phyloP scores from a whole-genome alignment of 2,113 vertebrate species.

The Poeciliopsis turrubarensis region DNA sequence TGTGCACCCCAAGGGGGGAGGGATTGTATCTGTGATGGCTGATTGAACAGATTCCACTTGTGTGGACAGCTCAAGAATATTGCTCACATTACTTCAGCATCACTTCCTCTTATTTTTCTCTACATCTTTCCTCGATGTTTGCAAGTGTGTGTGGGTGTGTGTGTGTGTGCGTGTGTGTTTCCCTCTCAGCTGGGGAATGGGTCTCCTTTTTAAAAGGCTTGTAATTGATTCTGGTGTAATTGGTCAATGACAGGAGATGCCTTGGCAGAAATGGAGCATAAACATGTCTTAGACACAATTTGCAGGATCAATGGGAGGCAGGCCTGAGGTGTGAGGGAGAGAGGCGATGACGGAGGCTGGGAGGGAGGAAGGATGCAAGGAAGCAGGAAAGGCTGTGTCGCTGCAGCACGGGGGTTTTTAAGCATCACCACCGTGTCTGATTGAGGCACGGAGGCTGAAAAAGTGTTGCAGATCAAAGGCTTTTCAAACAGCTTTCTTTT shows the following conservation, averaged over 20 bases:
- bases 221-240: slow-evolving; percentile 84
- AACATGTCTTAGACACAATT: slow-evolving; percentile 78
- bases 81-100: slow-evolving; percentile 75
- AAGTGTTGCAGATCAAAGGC: slow-evolving; percentile 73
- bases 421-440: slow-evolving; percentile 69
- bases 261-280: slow-evolving; percentile 81
- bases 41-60: slow-evolving; percentile 77
- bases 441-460: slow-evolving; percentile 63
- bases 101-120: slow-evolving; percentile 53
- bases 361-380: slow-evolving; percentile 16
- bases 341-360: slow-evolving; percentile 3
- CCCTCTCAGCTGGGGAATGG: slow-evolving; percentile 38
- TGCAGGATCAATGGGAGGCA: slow-evolving; percentile 78
- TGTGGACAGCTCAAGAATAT: slow-evolving; percentile 71
- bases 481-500: slow-evolving; percentile 63
- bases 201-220: slow-evolving; percentile 73
- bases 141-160: not conserved
- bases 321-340: slow-evolving; percentile 37
- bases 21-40: slow-evolving; percentile 59
- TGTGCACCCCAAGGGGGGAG: slow-evolving; percentile 26
- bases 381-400: slow-evolving; percentile 45
- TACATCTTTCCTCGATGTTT: slow-evolving; percentile 14
- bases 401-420: slow-evolving; percentile 61
- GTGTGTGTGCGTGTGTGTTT: slow-evolving; percentile 7
- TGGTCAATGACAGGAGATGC: slow-evolving; percentile 79